Conservation (phyloP, 2,888 invertebrate genomes). For the Noctua pronuba region DNA sequence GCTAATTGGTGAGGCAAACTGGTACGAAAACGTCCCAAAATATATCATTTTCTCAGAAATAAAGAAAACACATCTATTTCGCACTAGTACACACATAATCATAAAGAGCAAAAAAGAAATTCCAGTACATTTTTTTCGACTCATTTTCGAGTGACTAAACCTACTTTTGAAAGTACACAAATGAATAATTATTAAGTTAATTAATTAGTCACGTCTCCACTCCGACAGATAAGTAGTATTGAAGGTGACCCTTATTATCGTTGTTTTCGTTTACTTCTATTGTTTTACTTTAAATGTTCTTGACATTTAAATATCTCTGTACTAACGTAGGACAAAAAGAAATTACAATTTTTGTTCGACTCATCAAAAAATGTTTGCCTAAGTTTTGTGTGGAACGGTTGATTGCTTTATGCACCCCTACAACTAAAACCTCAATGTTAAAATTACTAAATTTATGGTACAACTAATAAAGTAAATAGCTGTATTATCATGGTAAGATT, state of each 20-base stretch:
- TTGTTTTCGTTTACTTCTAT: conserved; percentile 40
- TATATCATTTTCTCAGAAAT: background rate
- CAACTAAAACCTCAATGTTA: conserved; percentile 49
- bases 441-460: conserved; percentile 62
- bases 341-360: background rate
- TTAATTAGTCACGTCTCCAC: conserved; percentile 28
- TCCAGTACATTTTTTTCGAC: background rate
- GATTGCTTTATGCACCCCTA: background rate
- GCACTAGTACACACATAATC: background rate
- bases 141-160: background rate
- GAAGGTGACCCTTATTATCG: conserved; percentile 44
- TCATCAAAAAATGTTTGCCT: background rate
- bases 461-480: conserved; percentile 67
- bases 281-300: conserved; percentile 26
- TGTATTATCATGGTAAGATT: conserved; percentile 68
- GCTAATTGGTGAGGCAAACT: conserved; percentile 83
- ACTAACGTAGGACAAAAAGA: background rate
- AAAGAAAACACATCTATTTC: background rate
- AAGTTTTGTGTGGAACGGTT: conserved; percentile 23
- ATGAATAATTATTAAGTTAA: conserved; percentile 13
- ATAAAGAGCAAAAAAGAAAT: background rate
- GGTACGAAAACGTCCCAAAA: conserved; percentile 33
- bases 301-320: conserved; percentile 6
- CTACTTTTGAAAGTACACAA: background rate
- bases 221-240: conserved; percentile 33